Conservation (phyloP, 1,140 invertebrate species). For the Proales similis region DNA sequence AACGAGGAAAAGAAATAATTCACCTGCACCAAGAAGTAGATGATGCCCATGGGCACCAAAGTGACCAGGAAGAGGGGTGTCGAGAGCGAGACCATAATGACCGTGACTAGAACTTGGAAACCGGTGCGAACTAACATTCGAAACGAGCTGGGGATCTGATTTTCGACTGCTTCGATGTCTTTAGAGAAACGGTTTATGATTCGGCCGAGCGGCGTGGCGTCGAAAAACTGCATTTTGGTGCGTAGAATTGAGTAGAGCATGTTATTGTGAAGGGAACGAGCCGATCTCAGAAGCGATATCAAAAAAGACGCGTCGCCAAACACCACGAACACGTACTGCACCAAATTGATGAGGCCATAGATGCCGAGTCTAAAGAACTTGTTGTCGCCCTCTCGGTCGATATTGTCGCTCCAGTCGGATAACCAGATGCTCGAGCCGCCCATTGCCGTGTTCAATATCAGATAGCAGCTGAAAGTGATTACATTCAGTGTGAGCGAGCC, state of each 20-base stretch:
- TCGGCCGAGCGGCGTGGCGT: conserved; percentile 67
- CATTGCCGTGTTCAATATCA: conserved; percentile 3
- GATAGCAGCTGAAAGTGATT: conserved; percentile 4
- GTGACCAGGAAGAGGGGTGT: conserved; percentile 32
- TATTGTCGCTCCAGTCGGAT: conserved; percentile 37
- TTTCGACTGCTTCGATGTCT: conserved; percentile 56
- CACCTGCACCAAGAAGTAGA: conserved; percentile 35
- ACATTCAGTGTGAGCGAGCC: background rate
- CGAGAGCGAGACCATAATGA: conserved; percentile 35
- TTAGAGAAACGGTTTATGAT: conserved; percentile 65
- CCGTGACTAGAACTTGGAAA: conserved; percentile 13
- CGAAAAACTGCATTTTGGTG: conserved; percentile 64
- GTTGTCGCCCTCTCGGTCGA: background rate
- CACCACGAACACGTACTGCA: conserved; percentile 5
- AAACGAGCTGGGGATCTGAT: conserved; percentile 47
- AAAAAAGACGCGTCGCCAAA: conserved; percentile 14
- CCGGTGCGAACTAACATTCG: conserved; percentile 30
- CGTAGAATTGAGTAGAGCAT: conserved; percentile 58
- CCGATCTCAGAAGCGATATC: conserved; percentile 24
- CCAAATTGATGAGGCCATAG: conserved; percentile 40
- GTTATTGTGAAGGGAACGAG: conserved; percentile 14
- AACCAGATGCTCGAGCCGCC: conserved; percentile 4
- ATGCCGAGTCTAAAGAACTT: conserved; percentile 40
- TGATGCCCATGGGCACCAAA: conserved; percentile 23
- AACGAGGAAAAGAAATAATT: background rate